Base-by-base conservation (phyloP, 64 coral and sea anemone species). In the Trachythela sp. region DNA sequence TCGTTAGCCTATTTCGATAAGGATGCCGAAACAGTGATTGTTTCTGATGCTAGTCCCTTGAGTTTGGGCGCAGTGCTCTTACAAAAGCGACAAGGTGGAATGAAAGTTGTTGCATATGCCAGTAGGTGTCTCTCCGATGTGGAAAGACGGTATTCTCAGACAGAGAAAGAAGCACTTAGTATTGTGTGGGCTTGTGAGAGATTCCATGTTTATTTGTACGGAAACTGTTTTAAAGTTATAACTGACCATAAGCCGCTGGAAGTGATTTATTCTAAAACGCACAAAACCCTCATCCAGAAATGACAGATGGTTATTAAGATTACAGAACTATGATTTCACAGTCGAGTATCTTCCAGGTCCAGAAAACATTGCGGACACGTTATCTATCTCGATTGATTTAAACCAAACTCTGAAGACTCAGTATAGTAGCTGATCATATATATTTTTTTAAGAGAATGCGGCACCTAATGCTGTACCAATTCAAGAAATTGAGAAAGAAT, bases 251-350 rank as follows among this genome's bases (percentile, higher is more conserved):
- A 80, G 34, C 75, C 75, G 34, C 34, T 80, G 20, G 75, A 80
- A 36, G 75, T 80, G 32, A 37, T 80, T 80, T 80, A 80, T 36
- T 80, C 75, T 18, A 80, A 80, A 80, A 80, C 75, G 11, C 75
- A 80, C 20, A 80, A 37, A 18, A n/a, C 75, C 75, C 33, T 80
- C 75, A 15, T n/a, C 75, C 4, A 11, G 75, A 39, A 80, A 34
- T 18, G 32, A 80, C 6, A 35, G 75, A 37, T 80, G 75, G 75
- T n/a, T 80, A 15, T 80, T 80, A 22, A 80, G 75, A 39, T 80
- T 80, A 37, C 75, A 80, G 75, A 39, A 35, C 13, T 80, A 80
- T 39, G 75, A 80, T 36, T 80, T 37, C 34, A 80, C 75, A 15
- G 75, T 80, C 8, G 33, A 80, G 75, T 80, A 80, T 36, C 37